Base-by-base conservation (phyloP, 2,797 vertebrate genomes). In the Argya squamiceps region DNA sequence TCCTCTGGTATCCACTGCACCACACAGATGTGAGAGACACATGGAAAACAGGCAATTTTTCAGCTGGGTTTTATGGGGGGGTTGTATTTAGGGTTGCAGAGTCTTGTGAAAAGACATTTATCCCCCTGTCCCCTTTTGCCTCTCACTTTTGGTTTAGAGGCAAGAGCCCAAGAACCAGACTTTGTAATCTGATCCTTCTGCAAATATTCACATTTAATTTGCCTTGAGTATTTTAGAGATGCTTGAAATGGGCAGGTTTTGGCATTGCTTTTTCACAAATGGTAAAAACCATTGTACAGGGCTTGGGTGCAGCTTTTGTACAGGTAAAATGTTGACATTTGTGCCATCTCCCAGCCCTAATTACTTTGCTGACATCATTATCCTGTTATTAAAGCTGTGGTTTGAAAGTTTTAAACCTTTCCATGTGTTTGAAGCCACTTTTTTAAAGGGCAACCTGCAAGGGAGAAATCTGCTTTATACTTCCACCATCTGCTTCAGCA, bases 11-110 rank as follows among this genome's bases (percentile, higher is more conserved):
- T 3, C 41, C 53, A 24, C 63, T 23, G 9, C 50, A 55, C 43
- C 4, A 4, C 32, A 44, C 14, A 19, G 36, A 70, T 56, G 67
- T 34, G 32, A 87, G 58, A 67, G 41, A 18, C 9, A 56, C 12
- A 5, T 3, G 15, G 55, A 20, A n/a, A 60, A 59, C 0, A 34
- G 13, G 29, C 11, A 56, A 21, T 8, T 49, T 88, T 56, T 71
- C 36, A 36, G 3, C 16, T 44, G 53, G 13, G 22, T 59, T 46
- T 67, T 0, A 1, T 1, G 8, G 6, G 37, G 24, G 3, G 0
- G 21, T 92, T 75, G n/a, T 34, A 32, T 52, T 87, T 59, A 43
- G 44, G 23, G n/a, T 15, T 74, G 37, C 27, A 47, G 34, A 41
- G 15, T 34, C 27, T 68, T 73, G 30, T n/a, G 55, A 78, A 92